Base-by-base conservation (phyloP, 1,140 invertebrate species). In the Trialeurodes vaporariorum region DNA sequence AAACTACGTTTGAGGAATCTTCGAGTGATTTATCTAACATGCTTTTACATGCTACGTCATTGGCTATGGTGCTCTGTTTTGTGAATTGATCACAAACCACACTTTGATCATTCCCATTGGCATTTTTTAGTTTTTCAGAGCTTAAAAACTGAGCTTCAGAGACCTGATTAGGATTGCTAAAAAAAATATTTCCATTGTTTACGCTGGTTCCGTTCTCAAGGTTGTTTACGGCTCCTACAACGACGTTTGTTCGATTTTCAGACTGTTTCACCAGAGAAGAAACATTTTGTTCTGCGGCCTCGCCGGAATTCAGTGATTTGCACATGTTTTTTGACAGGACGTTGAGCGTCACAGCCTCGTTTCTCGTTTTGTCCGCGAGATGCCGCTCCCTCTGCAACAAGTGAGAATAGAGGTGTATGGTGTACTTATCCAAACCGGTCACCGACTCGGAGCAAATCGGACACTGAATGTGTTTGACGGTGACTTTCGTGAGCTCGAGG, bases 341-440 rank as follows among this genome's bases (percentile, higher is more conserved):
- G 34, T 49, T 49, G 5, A 49, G 22, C 2, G 58, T 2, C 63
- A 22, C 27, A 24, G 58, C 24, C 40, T 40, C 64, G 13, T 25
- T 27, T 63, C 49, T 62, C 1, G 24, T 62, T 67, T 59, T 69
- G n/a, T 61, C 27, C 0, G 21, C 25, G 22, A 9, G 1, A 1
- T 66, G 27, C n/a, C 62, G 58, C 58, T 34, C 23, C 24, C 1
- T 58, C 58, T 63, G 26, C 22, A 72, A 59, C 1, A 83, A 82
- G 75, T 92, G 89, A 26, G 84, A 84, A 72, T 91, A 90, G 68
- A 92, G 77, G 78, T 92, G 90, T 73, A 91, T 90, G 1, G 89
- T 92, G n/a, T 92, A 79, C 78, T 92, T 92, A 77, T 91, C 90
- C 65, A 92, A 82, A 1, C 90, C 89, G 64, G 83, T 76, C 5